These are phyloP conservation scores for Wasmannia auropunctata DNA, from an alignment of 1,140 invertebrate species.

Conservation along the genomic window DNA sequence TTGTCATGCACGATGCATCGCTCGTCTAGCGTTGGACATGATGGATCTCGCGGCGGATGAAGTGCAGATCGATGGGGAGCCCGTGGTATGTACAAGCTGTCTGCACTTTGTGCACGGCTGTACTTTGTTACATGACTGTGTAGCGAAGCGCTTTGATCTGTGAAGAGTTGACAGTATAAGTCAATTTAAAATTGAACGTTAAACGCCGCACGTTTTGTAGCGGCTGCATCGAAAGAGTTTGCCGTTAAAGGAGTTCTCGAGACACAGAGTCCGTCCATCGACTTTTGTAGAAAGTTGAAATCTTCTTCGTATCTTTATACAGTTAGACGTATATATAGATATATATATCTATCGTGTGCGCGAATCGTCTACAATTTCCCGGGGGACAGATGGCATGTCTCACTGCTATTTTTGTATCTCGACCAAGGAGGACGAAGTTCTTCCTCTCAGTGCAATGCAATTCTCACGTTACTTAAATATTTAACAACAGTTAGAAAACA, in stretches of 20 bases:
- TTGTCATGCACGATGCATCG: conserved; percentile 97
- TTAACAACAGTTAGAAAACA: background rate
- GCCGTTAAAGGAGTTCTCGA: conserved; percentile 16
- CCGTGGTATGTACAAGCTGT: conserved; percentile 89
- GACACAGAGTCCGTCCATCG: background rate
- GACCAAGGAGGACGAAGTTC: background rate
- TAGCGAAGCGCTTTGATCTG: background rate
- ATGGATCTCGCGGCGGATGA: conserved; percentile 95
- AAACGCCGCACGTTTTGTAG: background rate
- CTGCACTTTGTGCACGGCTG: background rate
- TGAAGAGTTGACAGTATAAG: background rate
- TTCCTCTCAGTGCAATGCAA: background rate
- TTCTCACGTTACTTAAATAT: conserved; percentile 27
- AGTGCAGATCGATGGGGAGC: conserved; percentile 93
- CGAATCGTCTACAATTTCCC: background rate
- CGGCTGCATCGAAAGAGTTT: background rate
- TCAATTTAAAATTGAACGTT: conserved; percentile 17
- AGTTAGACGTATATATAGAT: background rate
- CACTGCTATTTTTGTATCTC: background rate
- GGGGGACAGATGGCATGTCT: background rate
- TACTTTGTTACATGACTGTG: conserved; percentile 21
- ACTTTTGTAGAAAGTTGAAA: conserved; percentile 49
- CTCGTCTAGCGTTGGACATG: conserved; percentile 96
- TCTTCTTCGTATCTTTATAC: background rate
- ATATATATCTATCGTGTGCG: background rate